phyloP scores from a whole-genome alignment of 2,888 invertebrate genomes.

The Allophyes oxyacanthae region DNA sequence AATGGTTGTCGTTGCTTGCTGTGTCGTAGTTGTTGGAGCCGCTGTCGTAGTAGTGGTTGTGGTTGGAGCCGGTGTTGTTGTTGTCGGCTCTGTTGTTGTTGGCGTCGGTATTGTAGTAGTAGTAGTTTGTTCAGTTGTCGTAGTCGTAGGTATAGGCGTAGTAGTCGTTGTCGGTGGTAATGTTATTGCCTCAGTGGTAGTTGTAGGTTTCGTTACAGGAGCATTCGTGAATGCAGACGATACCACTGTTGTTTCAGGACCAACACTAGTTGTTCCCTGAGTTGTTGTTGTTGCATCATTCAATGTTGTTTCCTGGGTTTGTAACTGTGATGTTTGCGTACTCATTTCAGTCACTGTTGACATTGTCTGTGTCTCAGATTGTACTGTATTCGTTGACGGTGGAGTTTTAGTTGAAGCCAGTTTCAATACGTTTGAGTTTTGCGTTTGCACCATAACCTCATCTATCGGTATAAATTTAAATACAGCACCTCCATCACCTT shows the following conservation, averaged over 20 bases:
- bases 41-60: slow-evolving; percentile 55
- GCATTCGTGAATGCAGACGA: slow-evolving; percentile 56
- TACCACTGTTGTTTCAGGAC: slow-evolving; percentile 50
- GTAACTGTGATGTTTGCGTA: slow-evolving; percentile 73
- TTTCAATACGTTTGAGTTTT: slow-evolving; percentile 82
- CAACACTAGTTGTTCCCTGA: slow-evolving; percentile 53
- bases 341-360: slow-evolving; percentile 75
- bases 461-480: slow-evolving; percentile 87
- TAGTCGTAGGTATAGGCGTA: slow-evolving; percentile 51
- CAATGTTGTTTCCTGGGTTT: slow-evolving; percentile 60
- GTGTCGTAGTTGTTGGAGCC: slow-evolving; percentile 55
- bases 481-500: slow-evolving; percentile 77
- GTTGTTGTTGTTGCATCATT: slow-evolving; percentile 64
- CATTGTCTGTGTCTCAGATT: slow-evolving; percentile 67
- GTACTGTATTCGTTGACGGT: slow-evolving; percentile 63
- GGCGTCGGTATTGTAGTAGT: slow-evolving; percentile 41
- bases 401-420: slow-evolving; percentile 77
- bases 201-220: slow-evolving; percentile 57
- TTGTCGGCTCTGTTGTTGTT: slow-evolving; percentile 49
- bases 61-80: slow-evolving; percentile 42
- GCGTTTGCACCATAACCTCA: slow-evolving; percentile 77
- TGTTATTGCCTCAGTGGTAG: slow-evolving; percentile 59
- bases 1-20: slow-evolving; percentile 54
- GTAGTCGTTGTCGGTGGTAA: slow-evolving; percentile 54
- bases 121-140: slow-evolving; percentile 51